These are phyloP conservation scores for Entomobrya multifasciata DNA, from an alignment of 2,888 invertebrate species.

Conservation along the genomic window DNA sequence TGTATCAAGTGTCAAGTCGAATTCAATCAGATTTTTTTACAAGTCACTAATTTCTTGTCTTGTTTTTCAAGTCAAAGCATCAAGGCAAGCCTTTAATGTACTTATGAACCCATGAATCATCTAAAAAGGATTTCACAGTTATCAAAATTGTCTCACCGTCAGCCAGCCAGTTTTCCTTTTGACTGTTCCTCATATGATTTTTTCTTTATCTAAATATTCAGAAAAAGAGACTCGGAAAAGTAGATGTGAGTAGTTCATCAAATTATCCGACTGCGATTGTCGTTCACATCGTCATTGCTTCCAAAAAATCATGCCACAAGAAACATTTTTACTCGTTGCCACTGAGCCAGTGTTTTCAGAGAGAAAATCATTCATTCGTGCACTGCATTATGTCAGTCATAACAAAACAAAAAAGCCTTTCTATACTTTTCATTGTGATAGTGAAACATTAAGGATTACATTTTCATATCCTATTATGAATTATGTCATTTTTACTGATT, in stretches of 20 bases:
- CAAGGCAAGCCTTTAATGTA: background rate
- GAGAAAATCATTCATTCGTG: constrained; percentile 61
- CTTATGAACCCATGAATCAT: background rate
- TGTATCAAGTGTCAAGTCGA: constrained; percentile 69
- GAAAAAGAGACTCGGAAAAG: background rate
- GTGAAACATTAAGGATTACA: constrained; percentile 48
- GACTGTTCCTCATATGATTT: constrained; percentile 25
- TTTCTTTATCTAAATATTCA: constrained; percentile 13
- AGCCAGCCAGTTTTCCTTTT: constrained; percentile 28
- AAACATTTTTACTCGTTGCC: background rate
- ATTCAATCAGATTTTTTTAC: constrained; percentile 64
- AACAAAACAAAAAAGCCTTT: constrained; percentile 16
- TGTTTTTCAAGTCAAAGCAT: constrained; percentile 26
- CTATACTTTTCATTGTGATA: background rate
- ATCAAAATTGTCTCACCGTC: background rate
- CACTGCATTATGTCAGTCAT: constrained; percentile 33
- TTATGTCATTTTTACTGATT: constrained; percentile 54
- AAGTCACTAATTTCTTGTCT: constrained; percentile 71
- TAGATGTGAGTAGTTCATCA: constrained; percentile 4
- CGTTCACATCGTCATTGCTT: background rate
- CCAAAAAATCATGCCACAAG: background rate
- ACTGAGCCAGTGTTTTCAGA: background rate
- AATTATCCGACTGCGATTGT: constrained; percentile 15
- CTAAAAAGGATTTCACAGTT: background rate
- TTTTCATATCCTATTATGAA: constrained; percentile 64